Percentiles rank a stretch among this genome's conserved stretches.
Evolutionary conservation across 2,113 vertebrate species (phyloP).

Genomic region (Cebus imitator): DNA sequence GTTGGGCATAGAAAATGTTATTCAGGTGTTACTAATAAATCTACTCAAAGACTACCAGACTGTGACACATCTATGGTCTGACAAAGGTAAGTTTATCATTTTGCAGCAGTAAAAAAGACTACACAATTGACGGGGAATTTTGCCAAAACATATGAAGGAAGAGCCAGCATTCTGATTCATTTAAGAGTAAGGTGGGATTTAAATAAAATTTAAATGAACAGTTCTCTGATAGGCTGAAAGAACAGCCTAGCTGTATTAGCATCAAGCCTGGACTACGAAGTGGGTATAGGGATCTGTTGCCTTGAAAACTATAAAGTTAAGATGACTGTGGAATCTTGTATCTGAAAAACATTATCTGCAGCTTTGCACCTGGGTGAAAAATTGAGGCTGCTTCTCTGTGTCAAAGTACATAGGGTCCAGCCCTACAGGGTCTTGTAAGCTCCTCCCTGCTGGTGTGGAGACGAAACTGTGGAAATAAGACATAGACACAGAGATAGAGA

Average conservation of each 20-base stretch:
- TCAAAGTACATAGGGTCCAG: neutral
- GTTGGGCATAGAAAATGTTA: neutral
- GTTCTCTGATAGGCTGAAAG: neutral
- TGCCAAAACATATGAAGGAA: neutral
- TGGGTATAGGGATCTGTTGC: neutral
- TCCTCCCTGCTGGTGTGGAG: too few species aligned
- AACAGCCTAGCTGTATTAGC: neutral
- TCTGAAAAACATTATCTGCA: neutral
- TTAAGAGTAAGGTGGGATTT: neutral
- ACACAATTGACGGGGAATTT: neutral
- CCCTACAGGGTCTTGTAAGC: too few species aligned
- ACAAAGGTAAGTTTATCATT: neutral
- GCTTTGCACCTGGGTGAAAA: neutral
- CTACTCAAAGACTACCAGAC: neutral
- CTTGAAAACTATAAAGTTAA: neutral
- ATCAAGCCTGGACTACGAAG: neutral
- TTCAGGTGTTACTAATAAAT: neutral
- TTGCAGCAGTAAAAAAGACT: neutral
- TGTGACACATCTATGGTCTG: neutral
- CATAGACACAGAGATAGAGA: too few species aligned
- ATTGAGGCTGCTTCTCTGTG: neutral
- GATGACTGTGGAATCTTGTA: neutral
- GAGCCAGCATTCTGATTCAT: neutral
- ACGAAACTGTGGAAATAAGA: too few species aligned
- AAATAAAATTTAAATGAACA: neutral